phyloP scores from a whole-genome alignment of 2,888 invertebrate species.

The Sipunculus nudus region DNA sequence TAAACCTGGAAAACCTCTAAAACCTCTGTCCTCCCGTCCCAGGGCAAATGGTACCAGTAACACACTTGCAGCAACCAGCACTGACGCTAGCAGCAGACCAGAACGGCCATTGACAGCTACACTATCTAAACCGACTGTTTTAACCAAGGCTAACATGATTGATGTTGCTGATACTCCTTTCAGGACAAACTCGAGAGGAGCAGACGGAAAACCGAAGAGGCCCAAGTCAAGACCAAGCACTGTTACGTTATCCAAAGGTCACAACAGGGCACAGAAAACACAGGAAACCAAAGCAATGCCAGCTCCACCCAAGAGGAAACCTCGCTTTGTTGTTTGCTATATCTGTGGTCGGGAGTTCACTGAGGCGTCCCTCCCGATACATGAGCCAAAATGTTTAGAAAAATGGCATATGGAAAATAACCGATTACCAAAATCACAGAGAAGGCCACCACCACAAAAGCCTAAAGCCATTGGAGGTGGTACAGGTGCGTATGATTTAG shows the following conservation, averaged over 20 bases:
- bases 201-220: no score
- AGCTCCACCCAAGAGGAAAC: not conserved
- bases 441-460: constrained; percentile 71
- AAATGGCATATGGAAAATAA: constrained; percentile 73
- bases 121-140: constrained; percentile 48
- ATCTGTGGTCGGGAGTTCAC: constrained; percentile 75
- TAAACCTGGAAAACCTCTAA: constrained; percentile 50
- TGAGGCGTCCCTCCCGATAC: constrained; percentile 72
- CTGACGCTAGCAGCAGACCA: not conserved
- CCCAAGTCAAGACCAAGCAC: constrained; percentile 6
- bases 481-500: constrained; percentile 18
- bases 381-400: constrained; percentile 75
- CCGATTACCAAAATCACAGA: constrained; percentile 69
- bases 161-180: constrained; percentile 35
- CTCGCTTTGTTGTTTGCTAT: constrained; percentile 69
- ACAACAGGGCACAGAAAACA: no score
- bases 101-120: constrained; percentile 52
- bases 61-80: not conserved
- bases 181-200: constrained; percentile 17
- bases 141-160: constrained; percentile 52
- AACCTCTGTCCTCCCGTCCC: constrained; percentile 11
- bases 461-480: constrained; percentile 64
- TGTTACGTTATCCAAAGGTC: not conserved
- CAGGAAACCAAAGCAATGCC: not conserved
- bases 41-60: not conserved